phyloP scores from a whole-genome alignment of 2,113 vertebrate genomes.

The Centropristis striata region DNA sequence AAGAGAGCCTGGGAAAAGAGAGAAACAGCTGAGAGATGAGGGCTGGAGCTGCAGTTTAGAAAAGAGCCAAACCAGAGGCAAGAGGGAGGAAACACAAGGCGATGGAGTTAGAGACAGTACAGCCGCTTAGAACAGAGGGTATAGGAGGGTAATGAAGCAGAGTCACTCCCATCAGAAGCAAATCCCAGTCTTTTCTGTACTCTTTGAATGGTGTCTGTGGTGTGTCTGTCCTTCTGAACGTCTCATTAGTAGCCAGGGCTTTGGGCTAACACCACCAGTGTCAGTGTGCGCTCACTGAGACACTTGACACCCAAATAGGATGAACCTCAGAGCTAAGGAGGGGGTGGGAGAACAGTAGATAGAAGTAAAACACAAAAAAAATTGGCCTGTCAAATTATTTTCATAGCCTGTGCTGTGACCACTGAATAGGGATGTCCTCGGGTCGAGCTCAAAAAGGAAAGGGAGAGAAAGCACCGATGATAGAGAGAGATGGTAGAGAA shows the following conservation, averaged over 20 bases:
- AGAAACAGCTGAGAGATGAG: constrained; percentile 14
- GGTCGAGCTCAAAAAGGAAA: constrained; percentile 21
- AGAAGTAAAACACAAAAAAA: constrained; percentile 25
- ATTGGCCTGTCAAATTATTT: constrained; percentile 52
- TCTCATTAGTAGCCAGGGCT: constrained; percentile 75
- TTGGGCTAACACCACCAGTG: constrained; percentile 61
- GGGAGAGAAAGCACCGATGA: constrained; percentile 7
- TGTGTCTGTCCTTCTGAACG: constrained; percentile 62
- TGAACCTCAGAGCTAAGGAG: constrained; percentile 50
- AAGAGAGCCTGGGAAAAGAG: constrained; percentile 23
- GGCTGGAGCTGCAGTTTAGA: constrained; percentile 20
- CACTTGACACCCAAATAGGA: constrained; percentile 60
- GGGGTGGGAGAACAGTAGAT: constrained; percentile 11
- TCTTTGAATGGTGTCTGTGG: constrained; percentile 58
- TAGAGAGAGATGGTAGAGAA: background rate
- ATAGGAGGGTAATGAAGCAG: constrained; percentile 70
- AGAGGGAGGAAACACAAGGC: constrained; percentile 25
- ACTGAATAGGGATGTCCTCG: constrained; percentile 34
- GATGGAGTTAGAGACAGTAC: constrained; percentile 32
- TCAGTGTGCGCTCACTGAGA: constrained; percentile 53
- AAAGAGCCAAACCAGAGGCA: constrained; percentile 23
- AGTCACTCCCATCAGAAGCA: constrained; percentile 65
- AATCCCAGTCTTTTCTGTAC: constrained; percentile 59
- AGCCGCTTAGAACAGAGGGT: constrained; percentile 21
- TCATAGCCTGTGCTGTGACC: constrained; percentile 32